Percentiles rank a stretch among this genome's conserved stretches.
These are phyloP conservation scores for Gandaritis pyraliata DNA, from an alignment of 2,888 invertebrate species.

Conservation along the genomic window DNA sequence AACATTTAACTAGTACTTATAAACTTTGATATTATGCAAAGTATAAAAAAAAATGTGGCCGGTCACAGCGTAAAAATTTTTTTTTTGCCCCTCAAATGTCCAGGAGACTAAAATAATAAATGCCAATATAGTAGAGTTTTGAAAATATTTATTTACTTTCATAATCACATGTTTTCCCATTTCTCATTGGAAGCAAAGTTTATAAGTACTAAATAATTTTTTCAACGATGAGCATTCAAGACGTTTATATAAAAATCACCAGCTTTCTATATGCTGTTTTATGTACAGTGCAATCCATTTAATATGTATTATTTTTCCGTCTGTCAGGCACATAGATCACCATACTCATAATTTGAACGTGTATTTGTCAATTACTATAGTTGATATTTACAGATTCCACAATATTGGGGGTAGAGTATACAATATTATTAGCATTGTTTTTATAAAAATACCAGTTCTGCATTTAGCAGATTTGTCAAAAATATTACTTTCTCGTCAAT, in stretches of 20 bases:
- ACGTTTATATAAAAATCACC: conserved; percentile 53
- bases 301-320: conserved; percentile 29
- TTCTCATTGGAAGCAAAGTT: conserved; percentile 42
- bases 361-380: conserved; percentile 32
- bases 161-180: conserved; percentile 31
- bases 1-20: conserved; percentile 49
- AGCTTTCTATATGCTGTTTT: conserved; percentile 46
- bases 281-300: conserved; percentile 40
- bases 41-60: not conserved
- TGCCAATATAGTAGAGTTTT: conserved; percentile 6
- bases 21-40: conserved; percentile 36
- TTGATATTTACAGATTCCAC: conserved; percentile 31
- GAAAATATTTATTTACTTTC: conserved; percentile 27
- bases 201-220: conserved; percentile 39
- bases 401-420: conserved; percentile 25
- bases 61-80: too few species aligned
- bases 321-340: conserved; percentile 56
- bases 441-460: conserved; percentile 44
- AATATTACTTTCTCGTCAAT: conserved; percentile 36
- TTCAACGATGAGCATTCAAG: conserved; percentile 62
- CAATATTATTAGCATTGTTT: conserved; percentile 33
- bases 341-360: conserved; percentile 43
- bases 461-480: conserved; percentile 35
- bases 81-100: not conserved
- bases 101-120: conserved; percentile 22